A percentile compares a stretch with the other conserved stretches of the same genome.
These are phyloP conservation scores for Cassiopea andromeda DNA, from an alignment of 30 jellyfish, hydroid and myxozoan genomes.

Conservation along the genomic window DNA sequence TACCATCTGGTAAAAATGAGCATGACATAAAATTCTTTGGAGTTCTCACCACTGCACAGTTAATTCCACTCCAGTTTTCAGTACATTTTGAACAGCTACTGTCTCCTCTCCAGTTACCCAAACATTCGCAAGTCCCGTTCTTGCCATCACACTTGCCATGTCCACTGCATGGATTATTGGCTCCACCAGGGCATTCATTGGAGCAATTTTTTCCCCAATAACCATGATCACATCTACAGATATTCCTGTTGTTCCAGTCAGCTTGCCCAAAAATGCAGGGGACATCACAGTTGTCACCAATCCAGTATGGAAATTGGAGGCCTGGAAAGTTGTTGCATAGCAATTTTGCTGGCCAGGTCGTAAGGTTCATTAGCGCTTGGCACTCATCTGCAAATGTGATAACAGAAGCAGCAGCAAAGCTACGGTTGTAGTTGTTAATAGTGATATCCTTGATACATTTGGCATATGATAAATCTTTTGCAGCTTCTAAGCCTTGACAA, in stretches of 20 bases:
- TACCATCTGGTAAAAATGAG: conserved; percentile 65
- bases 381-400: conserved; percentile 62
- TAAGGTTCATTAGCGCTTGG: conserved; percentile 38
- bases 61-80: conserved; percentile 47
- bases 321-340: conserved; percentile 52
- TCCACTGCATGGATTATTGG: conserved; percentile 47
- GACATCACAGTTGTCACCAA: conserved; percentile 57
- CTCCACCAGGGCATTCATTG: conserved; percentile 67
- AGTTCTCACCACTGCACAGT: conserved; percentile 32
- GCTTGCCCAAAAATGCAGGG: conserved; percentile 64
- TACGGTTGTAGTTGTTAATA: conserved; percentile 24
- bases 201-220: conserved; percentile 67
- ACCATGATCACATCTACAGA: conserved; percentile 47
- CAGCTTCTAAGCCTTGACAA: conserved; percentile 28
- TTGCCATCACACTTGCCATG: conserved; percentile 37
- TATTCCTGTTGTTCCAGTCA: conserved; percentile 26
- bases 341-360: conserved; percentile 58
- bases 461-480: conserved; percentile 22
- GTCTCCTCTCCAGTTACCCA: conserved; percentile 61
- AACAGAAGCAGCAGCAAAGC: conserved; percentile 48
- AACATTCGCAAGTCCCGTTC: conserved; percentile 50
- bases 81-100: conserved; percentile 49
- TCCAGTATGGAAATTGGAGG: conserved; percentile 42
- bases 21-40: conserved; percentile 3
- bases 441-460: conserved; percentile 57